Conservation (phyloP, 2,888 invertebrate species). For the Lampropteryx suffumata region DNA sequence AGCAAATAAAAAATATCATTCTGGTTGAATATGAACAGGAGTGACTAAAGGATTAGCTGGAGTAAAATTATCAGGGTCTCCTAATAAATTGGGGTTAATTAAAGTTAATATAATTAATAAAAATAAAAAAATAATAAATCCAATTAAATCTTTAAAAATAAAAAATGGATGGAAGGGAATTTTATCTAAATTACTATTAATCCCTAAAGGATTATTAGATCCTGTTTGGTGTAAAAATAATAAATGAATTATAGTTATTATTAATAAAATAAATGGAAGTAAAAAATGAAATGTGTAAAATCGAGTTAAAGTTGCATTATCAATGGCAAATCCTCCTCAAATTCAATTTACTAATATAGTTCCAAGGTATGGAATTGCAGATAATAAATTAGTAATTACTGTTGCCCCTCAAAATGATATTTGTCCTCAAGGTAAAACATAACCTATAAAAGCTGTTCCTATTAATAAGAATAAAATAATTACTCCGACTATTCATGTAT, state of each 20-base stretch:
- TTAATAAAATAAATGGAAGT: slow-evolving; percentile 86
- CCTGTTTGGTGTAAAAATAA: slow-evolving; percentile 87
- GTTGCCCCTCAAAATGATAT: slow-evolving; percentile 92
- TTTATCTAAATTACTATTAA: slow-evolving; percentile 86
- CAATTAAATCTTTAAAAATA: slow-evolving; percentile 84
- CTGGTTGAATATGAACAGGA: slow-evolving; percentile 90
- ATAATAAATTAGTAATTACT: slow-evolving; percentile 89
- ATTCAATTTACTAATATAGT: slow-evolving; percentile 85
- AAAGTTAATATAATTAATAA: slow-evolving; percentile 78
- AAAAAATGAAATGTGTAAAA: slow-evolving; percentile 90
- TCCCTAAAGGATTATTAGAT: slow-evolving; percentile 85
- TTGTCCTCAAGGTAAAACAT: slow-evolving; percentile 90
- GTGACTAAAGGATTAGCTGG: slow-evolving; percentile 87
- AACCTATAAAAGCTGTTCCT: slow-evolving; percentile 89
- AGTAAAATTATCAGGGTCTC: slow-evolving; percentile 89
- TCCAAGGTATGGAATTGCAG: slow-evolving; percentile 88
- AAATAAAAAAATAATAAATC: slow-evolving; percentile 82
- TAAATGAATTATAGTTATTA: slow-evolving; percentile 85
- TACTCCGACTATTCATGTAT: slow-evolving; percentile 86
- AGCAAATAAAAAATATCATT: slow-evolving; percentile 93
- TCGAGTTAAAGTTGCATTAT: slow-evolving; percentile 89
- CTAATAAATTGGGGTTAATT: slow-evolving; percentile 82
- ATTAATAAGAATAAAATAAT: slow-evolving; percentile 86
- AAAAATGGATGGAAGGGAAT: slow-evolving; percentile 87
- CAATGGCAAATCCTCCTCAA: slow-evolving; percentile 89